phyloP scores from a whole-genome alignment of 2,113 vertebrate genomes.

The Larimichthys crocea region DNA sequence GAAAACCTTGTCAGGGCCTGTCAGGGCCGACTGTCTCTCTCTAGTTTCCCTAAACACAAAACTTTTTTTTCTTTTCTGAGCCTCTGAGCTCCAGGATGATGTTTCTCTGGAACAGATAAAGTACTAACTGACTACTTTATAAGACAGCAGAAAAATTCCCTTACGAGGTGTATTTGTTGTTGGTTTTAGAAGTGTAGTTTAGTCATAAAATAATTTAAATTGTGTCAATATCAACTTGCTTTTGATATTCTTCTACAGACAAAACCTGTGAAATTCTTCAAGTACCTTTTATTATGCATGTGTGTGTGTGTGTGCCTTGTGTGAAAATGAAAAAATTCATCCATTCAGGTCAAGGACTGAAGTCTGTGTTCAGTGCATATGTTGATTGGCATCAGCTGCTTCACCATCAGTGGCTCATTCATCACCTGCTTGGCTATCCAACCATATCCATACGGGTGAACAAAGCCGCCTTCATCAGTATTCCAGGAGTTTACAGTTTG shows the following conservation, averaged over 20 bases:
- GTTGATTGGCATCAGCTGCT: not conserved
- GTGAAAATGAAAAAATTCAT: not conserved
- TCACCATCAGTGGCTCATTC: not conserved
- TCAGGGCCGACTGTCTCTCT: not conserved
- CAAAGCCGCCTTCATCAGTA: not conserved
- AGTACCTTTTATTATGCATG: no score
- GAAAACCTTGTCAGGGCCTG: constrained; percentile 32
- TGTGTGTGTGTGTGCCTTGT: not conserved
- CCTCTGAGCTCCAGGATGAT: not conserved
- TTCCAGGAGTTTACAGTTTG: not conserved
- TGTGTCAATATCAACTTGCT: not conserved
- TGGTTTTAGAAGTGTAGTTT: not conserved
- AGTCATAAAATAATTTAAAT: not conserved
- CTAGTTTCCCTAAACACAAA: not conserved
- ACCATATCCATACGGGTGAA: not conserved
- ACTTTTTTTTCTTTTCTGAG: not conserved
- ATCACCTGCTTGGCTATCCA: not conserved
- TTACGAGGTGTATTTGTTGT: no score
- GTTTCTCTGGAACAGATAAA: not conserved
- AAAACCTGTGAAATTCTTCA: not conserved
- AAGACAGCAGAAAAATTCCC: not conserved
- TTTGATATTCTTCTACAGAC: not conserved
- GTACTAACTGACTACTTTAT: not conserved
- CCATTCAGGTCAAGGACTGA: not conserved
- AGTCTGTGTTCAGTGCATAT: not conserved